phyloP scores from a whole-genome alignment of 2,113 vertebrate species.

The Pluvianellus socialis region DNA sequence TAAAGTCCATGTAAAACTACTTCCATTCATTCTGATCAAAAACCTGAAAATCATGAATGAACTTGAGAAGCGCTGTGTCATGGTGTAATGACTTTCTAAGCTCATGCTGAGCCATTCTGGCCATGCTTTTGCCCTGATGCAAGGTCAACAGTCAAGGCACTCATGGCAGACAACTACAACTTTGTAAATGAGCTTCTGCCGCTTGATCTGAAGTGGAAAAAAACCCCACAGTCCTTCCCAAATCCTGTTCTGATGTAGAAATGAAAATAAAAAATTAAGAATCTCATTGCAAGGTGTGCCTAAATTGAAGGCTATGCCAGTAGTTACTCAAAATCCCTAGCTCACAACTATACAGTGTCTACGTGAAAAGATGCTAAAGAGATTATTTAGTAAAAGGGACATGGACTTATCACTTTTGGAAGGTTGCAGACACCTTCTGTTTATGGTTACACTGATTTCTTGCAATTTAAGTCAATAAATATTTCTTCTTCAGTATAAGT shows the following conservation, averaged over 20 bases:
- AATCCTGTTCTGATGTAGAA: neutral
- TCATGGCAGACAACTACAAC: neutral
- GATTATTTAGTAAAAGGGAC: neutral
- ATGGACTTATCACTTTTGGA: neutral
- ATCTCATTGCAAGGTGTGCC: neutral
- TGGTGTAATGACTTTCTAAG: neutral
- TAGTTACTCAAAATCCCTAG: neutral
- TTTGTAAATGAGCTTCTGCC: neutral
- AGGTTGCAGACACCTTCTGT: neutral
- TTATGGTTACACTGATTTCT: neutral
- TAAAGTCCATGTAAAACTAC: conserved; percentile 1
- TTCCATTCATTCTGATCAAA: neutral
- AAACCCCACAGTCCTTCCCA: neutral
- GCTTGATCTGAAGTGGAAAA: neutral
- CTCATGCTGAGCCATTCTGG: neutral
- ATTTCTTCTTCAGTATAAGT: neutral
- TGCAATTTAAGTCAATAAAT: neutral
- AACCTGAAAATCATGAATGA: neutral
- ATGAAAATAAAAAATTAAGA: neutral
- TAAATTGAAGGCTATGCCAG: neutral
- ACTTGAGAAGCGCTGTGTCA: neutral
- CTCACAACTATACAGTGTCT: fast-evolving
- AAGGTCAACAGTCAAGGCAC: neutral
- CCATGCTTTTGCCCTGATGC: neutral
- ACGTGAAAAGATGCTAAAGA: neutral